Evolutionary conservation across 2,888 invertebrate genomes (phyloP), one percentile per base, ranked within the genome.

Genomic region (Molorchus minor): DNA sequence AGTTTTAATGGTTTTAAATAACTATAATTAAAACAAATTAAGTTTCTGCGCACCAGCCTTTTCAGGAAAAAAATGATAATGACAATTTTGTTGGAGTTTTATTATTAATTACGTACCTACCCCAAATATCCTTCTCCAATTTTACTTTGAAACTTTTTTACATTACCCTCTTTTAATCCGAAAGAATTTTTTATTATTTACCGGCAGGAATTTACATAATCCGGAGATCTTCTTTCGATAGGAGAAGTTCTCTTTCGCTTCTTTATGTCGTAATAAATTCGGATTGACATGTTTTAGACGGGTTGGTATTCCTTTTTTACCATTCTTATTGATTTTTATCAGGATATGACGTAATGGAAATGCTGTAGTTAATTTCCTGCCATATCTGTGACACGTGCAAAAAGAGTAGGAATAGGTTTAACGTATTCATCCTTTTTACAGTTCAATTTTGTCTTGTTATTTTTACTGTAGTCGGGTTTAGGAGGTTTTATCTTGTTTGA

Each of bases 181-280:
- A 49, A 36, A 45, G 30, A 5, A 45, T 45, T 45, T 25, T 30
- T 49, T 49, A 16, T 49, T 38, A 49, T 49, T 49, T 49, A 49
- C 36, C 33, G 17, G 15, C 16, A 16, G 35, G 49, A 25, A 49
- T 49, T 49, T 49, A 49, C 49, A 49, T 49, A 49, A 49, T 49
- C 49, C 25, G 21, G 3, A 49, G 49, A 49, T 49, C 21, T 25
- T 40, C 17, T 49, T 29, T 36, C n/a, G 49, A 38, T 49, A 49
- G 38, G 13, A 20, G 29, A 38, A 49, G 10, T 16, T 49, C 25
- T 10, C 49, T 21, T 40, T 21, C 49, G 49, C 33, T 10, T 21
- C 17, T 45, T 45, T 45, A 30, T 45, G 29, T 25, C 16, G 30
- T n/a, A 38, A 49, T 49, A 49, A 49, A 38, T 49, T 20, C 33